These are phyloP conservation scores for Parelbella ahira DNA, from an alignment of 2,888 invertebrate genomes.

Conservation along the genomic window DNA sequence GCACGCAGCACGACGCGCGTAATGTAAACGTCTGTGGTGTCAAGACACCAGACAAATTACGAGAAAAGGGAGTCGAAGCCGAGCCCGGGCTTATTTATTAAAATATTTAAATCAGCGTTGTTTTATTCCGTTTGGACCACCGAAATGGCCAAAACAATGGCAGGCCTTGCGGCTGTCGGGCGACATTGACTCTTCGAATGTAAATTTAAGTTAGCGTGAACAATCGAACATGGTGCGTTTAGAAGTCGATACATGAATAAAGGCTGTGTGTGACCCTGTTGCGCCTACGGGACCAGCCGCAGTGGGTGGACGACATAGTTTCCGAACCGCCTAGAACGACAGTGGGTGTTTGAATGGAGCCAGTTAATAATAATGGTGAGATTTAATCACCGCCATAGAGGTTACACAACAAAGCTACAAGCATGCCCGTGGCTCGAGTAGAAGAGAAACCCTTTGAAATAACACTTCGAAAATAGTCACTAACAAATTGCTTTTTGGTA, in stretches of 20 bases:
- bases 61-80: slow-evolving; percentile 31
- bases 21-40: slow-evolving; percentile 41
- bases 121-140: slow-evolving; percentile 64
- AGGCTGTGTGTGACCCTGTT: slow-evolving; percentile 75
- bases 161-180: slow-evolving; percentile 64
- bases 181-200: slow-evolving; percentile 74
- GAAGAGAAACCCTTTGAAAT: slow-evolving; percentile 55
- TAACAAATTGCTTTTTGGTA: slow-evolving; percentile 61
- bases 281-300: slow-evolving; percentile 77
- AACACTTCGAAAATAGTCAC: slow-evolving; percentile 46
- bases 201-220: slow-evolving; percentile 70
- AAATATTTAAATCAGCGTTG: slow-evolving; percentile 61
- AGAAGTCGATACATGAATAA: slow-evolving; percentile 68
- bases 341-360: slow-evolving; percentile 80
- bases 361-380: slow-evolving; percentile 80
- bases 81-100: slow-evolving; percentile 33
- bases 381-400: slow-evolving; percentile 78
- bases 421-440: slow-evolving; percentile 68
- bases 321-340: slow-evolving; percentile 72
- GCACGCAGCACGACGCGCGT: slow-evolving; percentile 62
- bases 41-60: slow-evolving; percentile 39
- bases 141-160: slow-evolving; percentile 73
- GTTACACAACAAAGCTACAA: slow-evolving; percentile 74
- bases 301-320: slow-evolving; percentile 80
- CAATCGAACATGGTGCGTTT: slow-evolving; percentile 70